Conservation (phyloP, 92 coral and sea anemone species). For the Epizoanthus stellaris region DNA sequence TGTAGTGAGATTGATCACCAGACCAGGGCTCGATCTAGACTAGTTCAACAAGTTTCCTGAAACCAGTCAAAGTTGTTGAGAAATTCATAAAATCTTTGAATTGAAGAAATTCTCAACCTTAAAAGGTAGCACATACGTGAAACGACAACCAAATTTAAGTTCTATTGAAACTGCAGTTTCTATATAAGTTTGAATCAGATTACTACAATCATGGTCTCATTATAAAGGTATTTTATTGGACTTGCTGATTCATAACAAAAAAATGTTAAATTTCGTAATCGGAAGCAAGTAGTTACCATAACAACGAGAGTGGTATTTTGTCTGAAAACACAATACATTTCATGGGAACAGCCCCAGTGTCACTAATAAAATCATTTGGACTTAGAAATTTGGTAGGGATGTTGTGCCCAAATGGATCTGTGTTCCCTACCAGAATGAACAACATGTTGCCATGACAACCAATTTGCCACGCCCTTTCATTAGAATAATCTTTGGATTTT, state of each 20-base stretch:
- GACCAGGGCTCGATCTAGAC: too few relatives aligned
- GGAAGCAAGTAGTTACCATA: slow-evolving; percentile 3
- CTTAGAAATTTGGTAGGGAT: background rate
- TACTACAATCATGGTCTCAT: background rate
- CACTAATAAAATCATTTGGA: background rate
- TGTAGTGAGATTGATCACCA: too few relatives aligned
- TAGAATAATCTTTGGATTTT: background rate
- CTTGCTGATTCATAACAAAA: background rate
- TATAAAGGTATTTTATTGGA: background rate
- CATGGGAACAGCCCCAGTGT: background rate
- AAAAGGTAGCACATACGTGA: too few relatives aligned
- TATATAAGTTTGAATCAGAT: background rate
- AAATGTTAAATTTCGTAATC: background rate
- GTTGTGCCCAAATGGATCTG: background rate
- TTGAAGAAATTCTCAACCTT: too few relatives aligned
- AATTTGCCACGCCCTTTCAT: background rate
- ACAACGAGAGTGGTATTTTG: background rate
- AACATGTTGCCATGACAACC: background rate
- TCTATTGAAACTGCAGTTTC: background rate
- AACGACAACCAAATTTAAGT: too few relatives aligned
- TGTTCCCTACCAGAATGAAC: slow-evolving; percentile 20
- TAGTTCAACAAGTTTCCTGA: too few relatives aligned
- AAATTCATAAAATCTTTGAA: too few relatives aligned
- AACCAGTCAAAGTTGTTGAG: too few relatives aligned
- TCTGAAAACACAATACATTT: background rate